Base-by-base conservation (phyloP, 2,797 vertebrate genomes). In the Epinephelus malabaricus region DNA sequence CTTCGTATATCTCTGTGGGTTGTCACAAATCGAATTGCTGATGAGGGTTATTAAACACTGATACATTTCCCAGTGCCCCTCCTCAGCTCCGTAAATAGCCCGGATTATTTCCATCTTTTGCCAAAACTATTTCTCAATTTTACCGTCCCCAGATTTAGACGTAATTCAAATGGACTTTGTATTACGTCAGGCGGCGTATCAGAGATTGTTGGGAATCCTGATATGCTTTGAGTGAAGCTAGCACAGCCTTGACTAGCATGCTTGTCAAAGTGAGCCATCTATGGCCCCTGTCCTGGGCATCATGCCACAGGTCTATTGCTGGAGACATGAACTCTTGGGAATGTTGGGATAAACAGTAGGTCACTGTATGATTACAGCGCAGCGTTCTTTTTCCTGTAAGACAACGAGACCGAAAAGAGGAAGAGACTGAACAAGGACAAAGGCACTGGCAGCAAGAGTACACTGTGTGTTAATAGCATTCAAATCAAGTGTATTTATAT, bases 271-370 rank as follows among this genome's bases (percentile, higher is more conserved):
- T 84, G 84, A 89, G 86, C 89, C 89, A 81, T 88, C 84, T 84
- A 40, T 69, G 80, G 86, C 87, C 66, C 71, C 80, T 83, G 88
- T 93, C 91, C 93, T 84, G 91, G 94, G 94, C 93, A 88, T 81
- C 79, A 14, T 88, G 94, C 93, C 93, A 94, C 85, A 43, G 86
- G 87, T 90, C 93, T 95, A 94, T 94, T 95, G 93, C 94, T 92
- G 93, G 94, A 92, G 88, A 91, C 76, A 78, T 94, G 92, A 94
- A 94, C 92, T 91, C 92, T 88, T 82, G 89, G 88, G 92, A 93
- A 95, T 93, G 92, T 68, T 76, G 83, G 84, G 88, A 94, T 91
- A 92, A 92, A 94, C 91, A 86, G 90, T 88, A 68, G 85, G 87
- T 85, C 88, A 86, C 88, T 89, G 82, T 78, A 79, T 76, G 84